A percentile compares a stretch with the other conserved stretches of the same genome.
Evolutionary conservation across 2,797 vertebrate species (phyloP).

Genomic region (Heliangelus exortis): DNA sequence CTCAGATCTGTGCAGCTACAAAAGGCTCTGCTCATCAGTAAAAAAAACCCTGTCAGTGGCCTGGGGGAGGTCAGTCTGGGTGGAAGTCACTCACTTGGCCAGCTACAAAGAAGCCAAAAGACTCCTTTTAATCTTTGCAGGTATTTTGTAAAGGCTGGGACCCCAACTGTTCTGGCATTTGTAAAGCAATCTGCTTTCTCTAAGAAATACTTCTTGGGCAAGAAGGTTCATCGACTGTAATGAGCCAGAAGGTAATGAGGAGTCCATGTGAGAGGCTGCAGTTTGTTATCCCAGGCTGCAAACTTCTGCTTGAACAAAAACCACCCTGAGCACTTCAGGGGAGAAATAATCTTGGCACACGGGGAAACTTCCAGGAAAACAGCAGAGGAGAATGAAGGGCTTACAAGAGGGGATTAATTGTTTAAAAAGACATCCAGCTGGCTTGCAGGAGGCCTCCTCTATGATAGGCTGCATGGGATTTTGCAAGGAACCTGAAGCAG

Average conservation of each 20-base stretch:
- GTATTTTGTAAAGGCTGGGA: slow-evolving; percentile 88
- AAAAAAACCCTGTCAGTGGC: not conserved
- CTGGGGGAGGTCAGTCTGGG: not conserved
- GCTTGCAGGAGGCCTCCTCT: slow-evolving; percentile 34
- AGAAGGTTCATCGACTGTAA: slow-evolving; percentile 78
- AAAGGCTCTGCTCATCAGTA: not conserved
- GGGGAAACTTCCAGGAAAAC: slow-evolving; percentile 17
- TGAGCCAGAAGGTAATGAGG: not conserved
- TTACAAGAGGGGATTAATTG: slow-evolving; percentile 44
- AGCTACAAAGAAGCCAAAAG: not conserved
- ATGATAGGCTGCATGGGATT: not conserved
- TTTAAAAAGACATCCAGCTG: slow-evolving; percentile 45
- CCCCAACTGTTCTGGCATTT: slow-evolving; percentile 87
- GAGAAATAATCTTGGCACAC: not conserved
- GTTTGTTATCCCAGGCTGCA: not conserved
- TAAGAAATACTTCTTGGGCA: slow-evolving; percentile 84
- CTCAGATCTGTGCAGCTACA: not conserved
- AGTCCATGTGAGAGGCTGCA: not conserved
- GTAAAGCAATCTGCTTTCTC: slow-evolving; percentile 83
- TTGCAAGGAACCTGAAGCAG: slow-evolving; percentile 20
- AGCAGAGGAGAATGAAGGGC: not conserved
- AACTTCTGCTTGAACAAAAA: not conserved
- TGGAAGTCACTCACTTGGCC: not conserved
- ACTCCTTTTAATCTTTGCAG: slow-evolving; percentile 73
- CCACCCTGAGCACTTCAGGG: not conserved